Evolutionary conservation across 2,888 invertebrate genomes (phyloP).

Genomic region (Dicycla oo): DNA sequence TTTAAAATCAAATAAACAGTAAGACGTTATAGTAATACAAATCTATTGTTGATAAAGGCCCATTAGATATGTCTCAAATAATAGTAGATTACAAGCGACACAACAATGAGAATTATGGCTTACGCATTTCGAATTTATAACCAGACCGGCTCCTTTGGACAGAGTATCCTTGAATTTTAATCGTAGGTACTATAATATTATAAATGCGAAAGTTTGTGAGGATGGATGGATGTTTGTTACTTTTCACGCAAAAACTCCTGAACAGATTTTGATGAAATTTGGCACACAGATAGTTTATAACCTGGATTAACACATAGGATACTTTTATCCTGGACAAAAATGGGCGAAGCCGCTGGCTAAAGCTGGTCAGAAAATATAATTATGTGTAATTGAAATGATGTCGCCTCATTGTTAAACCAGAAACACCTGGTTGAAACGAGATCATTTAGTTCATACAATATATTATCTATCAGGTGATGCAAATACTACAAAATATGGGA

Average conservation of each 20-base stretch:
- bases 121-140: slow-evolving; percentile 57
- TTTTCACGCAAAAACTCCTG: too few species aligned
- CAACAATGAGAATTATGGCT: slow-evolving; percentile 41
- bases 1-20: slow-evolving; percentile 43
- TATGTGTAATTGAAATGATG: slow-evolving; percentile 27
- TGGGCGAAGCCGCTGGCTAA: too few species aligned
- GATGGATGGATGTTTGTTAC: too few species aligned
- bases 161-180: slow-evolving; percentile 46
- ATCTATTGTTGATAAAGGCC: slow-evolving; percentile 42
- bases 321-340: too few species aligned
- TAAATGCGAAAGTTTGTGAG: too few species aligned
- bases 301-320: too few species aligned
- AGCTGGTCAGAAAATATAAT: too few species aligned
- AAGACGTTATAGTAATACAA: slow-evolving; percentile 36
- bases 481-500: not conserved
- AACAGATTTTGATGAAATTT: too few species aligned
- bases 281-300: too few species aligned
- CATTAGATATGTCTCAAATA: slow-evolving; percentile 42
- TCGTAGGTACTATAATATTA: too few species aligned
- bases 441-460: slow-evolving; percentile 21
- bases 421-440: not conserved
- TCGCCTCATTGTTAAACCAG: slow-evolving; percentile 11
- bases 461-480: slow-evolving; percentile 25
- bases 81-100: slow-evolving; percentile 50
- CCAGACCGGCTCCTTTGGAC: slow-evolving; percentile 40